Evolutionary conservation across 1,140 invertebrate species (phyloP), one percentile per base, ranked within the genome.

Genomic region (Akabosia matsudoensis): DNA sequence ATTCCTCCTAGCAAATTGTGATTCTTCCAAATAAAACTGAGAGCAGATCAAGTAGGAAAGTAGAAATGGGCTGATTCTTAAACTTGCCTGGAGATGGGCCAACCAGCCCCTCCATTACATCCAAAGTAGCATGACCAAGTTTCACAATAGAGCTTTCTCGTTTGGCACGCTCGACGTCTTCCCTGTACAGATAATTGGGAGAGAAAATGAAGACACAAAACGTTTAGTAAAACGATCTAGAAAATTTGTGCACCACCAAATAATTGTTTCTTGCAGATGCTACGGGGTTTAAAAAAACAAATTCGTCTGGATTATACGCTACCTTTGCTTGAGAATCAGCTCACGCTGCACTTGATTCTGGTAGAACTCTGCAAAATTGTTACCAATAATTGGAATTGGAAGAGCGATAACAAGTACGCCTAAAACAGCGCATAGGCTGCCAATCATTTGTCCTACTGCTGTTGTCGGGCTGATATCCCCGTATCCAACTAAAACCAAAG

Each of bases 311-410:
- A n/a, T n/a, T n/a, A n/a, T n/a, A n/a, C n/a, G n/a, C n/a, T n/a
- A n/a, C n/a, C 84, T 90, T 78, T 96, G 88, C 86, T 98, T 98
- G 74, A 98, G 89, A 78, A 96, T 96, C 88, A 98, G 98, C 87
- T 98, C 97, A 78, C 96, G 90, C 84, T 96, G 90, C 95, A 97
- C 86, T 61, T 61, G 54, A 22, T 97, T 97, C 89, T 98, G 98
- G 90, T 98, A 98, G 90, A 98, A 98, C 90, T 98, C 96, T 88
- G 96, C 95, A 89, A 97, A 97, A 90, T 97, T 97, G 91, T 97
- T 97, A 88, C 97, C 95, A 87, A 97, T 97, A 91, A 97, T 97
- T 86, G 94, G 94, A 92, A 98, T 98, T 89, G 97, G 97, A 89
- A 99, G 95, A 88, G 97, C 97, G 90, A 99, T 97, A 90, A 99